Conservation (phyloP, 2,113 vertebrate genomes). For the Halcyon malimbica region DNA sequence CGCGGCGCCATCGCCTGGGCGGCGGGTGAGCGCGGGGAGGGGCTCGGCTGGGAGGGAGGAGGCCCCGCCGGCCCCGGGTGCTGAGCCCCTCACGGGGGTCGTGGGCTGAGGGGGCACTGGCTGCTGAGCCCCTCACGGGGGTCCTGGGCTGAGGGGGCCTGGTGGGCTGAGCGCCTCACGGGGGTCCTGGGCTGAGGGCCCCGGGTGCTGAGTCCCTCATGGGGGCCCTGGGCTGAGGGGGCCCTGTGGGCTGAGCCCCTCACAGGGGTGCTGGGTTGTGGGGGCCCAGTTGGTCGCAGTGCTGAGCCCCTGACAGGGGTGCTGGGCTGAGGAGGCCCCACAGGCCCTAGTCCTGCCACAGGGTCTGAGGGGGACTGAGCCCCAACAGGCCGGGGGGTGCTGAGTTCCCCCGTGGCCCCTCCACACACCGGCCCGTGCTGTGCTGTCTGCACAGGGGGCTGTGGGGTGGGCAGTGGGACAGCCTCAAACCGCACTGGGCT, state of each 20-base stretch:
- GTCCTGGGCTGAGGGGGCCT: background rate
- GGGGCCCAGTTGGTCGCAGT: too few species aligned
- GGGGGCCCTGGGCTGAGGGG: background rate
- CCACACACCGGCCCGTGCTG: fast-evolving
- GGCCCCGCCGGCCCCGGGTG: background rate
- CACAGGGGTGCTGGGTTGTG: background rate
- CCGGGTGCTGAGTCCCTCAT: background rate
- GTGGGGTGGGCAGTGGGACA: background rate
- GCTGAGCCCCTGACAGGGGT: background rate
- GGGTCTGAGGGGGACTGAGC: too few species aligned
- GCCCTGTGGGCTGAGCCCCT: background rate
- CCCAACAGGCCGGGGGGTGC: fast-evolving
- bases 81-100: background rate
- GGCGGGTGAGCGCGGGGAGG: too few species aligned
- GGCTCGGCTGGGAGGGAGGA: too few species aligned
- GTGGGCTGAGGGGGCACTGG: too few species aligned
- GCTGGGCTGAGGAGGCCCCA: background rate
- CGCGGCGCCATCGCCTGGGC: too few species aligned
- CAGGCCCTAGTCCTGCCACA: background rate
- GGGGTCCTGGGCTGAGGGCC: background rate
- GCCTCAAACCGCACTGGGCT: background rate
- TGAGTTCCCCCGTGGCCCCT: background rate
- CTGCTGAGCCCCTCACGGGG: background rate
- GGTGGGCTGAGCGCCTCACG: too few species aligned
- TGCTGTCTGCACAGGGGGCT: fast-evolving